Percentiles rank a stretch among this genome's conserved stretches.
Evolutionary conservation across 2,113 vertebrate genomes (phyloP).

Genomic region (Amblyopsis rosae): DNA sequence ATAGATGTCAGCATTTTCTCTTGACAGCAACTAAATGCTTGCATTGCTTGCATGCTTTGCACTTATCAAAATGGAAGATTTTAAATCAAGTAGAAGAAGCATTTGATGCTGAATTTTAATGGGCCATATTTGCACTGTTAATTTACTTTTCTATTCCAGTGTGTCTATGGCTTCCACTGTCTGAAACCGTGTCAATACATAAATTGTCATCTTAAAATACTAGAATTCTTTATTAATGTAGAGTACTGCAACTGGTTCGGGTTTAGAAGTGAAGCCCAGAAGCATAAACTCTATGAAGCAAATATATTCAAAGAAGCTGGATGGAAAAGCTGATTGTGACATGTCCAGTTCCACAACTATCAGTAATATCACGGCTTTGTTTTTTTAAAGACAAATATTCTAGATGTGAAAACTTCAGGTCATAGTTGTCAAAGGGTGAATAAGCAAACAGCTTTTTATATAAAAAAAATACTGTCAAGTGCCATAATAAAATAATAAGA

Average conservation of each 20-base stretch:
- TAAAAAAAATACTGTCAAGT: not conserved
- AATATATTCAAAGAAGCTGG: constrained; percentile 25
- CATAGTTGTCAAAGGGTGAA: too few relatives aligned
- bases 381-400: not conserved
- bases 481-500: not conserved
- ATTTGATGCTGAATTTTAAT: not conserved
- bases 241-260: not conserved
- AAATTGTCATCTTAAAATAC: not conserved
- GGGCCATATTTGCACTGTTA: not conserved
- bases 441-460: not conserved
- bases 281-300: constrained; percentile 29
- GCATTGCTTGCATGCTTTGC: not conserved
- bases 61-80: constrained; percentile 11
- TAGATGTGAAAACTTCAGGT: not conserved
- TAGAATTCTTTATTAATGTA: not conserved
- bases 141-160: not conserved
- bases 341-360: not conserved
- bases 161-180: not conserved
- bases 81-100: not conserved
- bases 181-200: not conserved
- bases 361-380: not conserved
- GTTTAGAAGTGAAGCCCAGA: constrained; percentile 1
- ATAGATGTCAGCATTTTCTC: not conserved
- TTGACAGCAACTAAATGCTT: not conserved
- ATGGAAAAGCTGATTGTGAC: too few relatives aligned